Evolutionary conservation across 2,888 invertebrate genomes (phyloP).

Genomic region (Cylindroiulus punctatus): DNA sequence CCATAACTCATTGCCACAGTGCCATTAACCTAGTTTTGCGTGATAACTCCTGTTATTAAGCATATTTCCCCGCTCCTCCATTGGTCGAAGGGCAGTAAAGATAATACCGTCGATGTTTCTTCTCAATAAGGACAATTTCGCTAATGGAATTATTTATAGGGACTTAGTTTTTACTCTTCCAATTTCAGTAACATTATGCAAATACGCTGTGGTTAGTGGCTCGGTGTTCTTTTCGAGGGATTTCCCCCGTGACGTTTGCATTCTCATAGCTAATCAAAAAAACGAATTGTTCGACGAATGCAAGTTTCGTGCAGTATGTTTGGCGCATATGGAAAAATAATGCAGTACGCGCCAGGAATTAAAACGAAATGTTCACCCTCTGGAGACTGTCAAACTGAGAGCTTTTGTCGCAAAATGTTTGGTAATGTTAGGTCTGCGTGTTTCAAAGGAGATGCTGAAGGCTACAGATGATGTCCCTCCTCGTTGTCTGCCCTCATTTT

Average conservation of each 20-base stretch:
- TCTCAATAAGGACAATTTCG: constrained; percentile 33
- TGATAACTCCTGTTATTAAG: constrained; percentile 34
- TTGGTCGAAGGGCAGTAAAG: background rate
- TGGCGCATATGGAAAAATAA: background rate
- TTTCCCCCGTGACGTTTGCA: background rate
- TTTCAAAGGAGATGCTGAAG: background rate
- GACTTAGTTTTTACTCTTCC: background rate
- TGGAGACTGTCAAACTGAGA: background rate
- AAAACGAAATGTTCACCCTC: background rate
- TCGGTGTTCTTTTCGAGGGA: background rate
- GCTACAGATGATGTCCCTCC: background rate
- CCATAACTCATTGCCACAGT: constrained; percentile 34
- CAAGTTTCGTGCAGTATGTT: background rate
- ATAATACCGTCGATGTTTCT: constrained; percentile 12
- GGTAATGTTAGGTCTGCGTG: background rate
- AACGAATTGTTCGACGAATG: background rate
- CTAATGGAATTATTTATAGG: constrained; percentile 38
- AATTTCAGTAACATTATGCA: background rate
- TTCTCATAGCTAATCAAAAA: too few relatives aligned
- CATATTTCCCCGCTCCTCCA: background rate
- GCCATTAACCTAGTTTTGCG: constrained; percentile 26
- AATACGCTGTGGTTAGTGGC: background rate
- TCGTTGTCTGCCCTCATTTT: background rate
- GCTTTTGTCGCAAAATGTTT: constrained; percentile 6
- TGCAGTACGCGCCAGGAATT: background rate